These are phyloP conservation scores for Anoura caudifer DNA, from an alignment of 2,113 vertebrate species.

Conservation along the genomic window DNA sequence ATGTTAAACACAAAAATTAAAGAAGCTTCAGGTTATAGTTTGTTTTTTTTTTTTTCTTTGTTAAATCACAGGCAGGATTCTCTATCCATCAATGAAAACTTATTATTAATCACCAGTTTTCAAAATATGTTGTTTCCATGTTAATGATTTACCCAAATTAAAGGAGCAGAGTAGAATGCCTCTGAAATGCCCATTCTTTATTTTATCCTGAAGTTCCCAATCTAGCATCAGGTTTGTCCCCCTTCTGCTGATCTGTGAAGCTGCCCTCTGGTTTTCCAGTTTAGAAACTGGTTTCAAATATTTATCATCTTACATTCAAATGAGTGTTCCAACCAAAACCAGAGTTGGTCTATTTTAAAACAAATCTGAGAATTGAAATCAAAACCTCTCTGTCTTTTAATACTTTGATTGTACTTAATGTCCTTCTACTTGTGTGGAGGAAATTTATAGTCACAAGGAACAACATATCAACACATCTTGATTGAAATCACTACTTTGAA, in stretches of 20 bases:
- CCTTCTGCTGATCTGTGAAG: neutral
- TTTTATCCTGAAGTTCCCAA: neutral
- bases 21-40: conserved; percentile 41
- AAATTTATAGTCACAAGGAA: neutral
- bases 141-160: conserved; percentile 26
- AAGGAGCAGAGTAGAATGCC: neutral
- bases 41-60: neutral
- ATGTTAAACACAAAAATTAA: conserved; percentile 47
- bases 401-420: neutral
- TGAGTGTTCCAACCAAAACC: neutral
- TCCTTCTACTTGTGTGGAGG: neutral
- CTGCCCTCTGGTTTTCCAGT: neutral
- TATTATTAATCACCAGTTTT: conserved; percentile 28
- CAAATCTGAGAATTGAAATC: conserved; percentile 23
- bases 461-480: neutral
- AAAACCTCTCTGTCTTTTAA: conserved; percentile 15
- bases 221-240: neutral
- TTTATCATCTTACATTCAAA: conserved; percentile 15
- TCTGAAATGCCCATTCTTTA: neutral
- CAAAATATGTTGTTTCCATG: conserved; percentile 11
- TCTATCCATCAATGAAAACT: conserved; percentile 34
- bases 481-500: conserved; percentile 24
- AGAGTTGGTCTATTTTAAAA: conserved; percentile 21
- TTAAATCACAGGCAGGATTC: conserved; percentile 38
- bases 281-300: conserved; percentile 23